Conservation (phyloP, 2,888 invertebrate genomes). For the Cryptus armator region DNA sequence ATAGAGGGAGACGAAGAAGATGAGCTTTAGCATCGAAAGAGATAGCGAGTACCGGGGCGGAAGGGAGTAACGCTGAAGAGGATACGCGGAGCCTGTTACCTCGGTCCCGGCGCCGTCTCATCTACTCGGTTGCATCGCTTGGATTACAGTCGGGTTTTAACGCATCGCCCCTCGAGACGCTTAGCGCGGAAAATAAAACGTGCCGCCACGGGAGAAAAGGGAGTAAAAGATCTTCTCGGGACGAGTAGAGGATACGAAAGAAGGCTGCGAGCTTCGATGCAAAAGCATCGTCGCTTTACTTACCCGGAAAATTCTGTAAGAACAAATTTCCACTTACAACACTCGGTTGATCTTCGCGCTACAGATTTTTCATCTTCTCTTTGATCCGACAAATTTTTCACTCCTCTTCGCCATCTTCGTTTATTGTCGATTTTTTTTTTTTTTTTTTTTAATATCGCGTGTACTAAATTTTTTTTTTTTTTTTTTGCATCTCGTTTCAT, state of each 20-base stretch:
- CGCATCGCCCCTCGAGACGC: slow-evolving; percentile 78
- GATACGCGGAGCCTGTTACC: slow-evolving; percentile 35
- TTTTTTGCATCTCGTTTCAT: background rate
- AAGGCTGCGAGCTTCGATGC: slow-evolving; percentile 40
- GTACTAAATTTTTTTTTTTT: background rate
- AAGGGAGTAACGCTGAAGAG: background rate
- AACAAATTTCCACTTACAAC: slow-evolving; percentile 62
- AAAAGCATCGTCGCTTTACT: slow-evolving; percentile 25
- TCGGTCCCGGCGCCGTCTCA: slow-evolving; percentile 73
- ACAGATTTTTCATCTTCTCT: slow-evolving; percentile 32
- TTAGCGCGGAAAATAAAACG: slow-evolving; percentile 78
- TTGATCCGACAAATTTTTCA: slow-evolving; percentile 31
- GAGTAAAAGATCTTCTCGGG: slow-evolving; percentile 4
- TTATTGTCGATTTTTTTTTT: background rate
- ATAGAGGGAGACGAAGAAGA: slow-evolving; percentile 20
- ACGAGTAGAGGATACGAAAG: slow-evolving; percentile 13
- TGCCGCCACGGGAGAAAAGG: slow-evolving; percentile 52
- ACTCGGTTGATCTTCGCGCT: slow-evolving; percentile 1
- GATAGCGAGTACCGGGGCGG: slow-evolving; percentile 1
- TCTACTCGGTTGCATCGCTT: slow-evolving; percentile 81
- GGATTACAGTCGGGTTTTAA: slow-evolving; percentile 80
- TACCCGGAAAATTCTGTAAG: slow-evolving; percentile 47
- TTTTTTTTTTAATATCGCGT: background rate
- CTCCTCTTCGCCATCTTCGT: background rate
- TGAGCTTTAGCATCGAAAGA: slow-evolving; percentile 20